These are phyloP conservation scores for Zeus faber DNA, from an alignment of 2,113 vertebrate genomes.

Conservation along the genomic window DNA sequence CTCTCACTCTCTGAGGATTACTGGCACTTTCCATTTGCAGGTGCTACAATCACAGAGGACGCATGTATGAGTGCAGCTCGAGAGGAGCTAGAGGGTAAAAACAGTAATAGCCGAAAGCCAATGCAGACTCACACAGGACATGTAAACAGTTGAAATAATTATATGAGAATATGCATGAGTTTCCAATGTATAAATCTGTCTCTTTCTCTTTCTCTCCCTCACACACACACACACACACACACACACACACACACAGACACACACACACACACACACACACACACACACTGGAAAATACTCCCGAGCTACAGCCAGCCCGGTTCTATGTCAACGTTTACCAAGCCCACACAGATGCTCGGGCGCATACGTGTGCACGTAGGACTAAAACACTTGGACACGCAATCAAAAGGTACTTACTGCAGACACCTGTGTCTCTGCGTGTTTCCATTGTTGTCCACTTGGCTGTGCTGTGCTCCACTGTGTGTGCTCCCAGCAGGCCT, in stretches of 20 bases:
- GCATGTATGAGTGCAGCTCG: constrained; percentile 49
- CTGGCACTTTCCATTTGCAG: constrained; percentile 63
- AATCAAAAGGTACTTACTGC: constrained; percentile 26
- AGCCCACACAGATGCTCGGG: constrained; percentile 4
- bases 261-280: constrained; percentile 19
- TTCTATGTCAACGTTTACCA: background rate
- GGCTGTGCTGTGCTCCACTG: constrained; percentile 75
- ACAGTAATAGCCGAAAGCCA: constrained; percentile 54
- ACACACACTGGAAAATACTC: constrained; percentile 11
- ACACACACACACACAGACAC: background rate
- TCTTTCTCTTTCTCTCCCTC: background rate
- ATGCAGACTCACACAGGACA: constrained; percentile 20
- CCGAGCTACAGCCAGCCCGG: background rate
- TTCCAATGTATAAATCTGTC: background rate
- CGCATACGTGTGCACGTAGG: constrained; percentile 27
- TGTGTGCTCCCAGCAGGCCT: constrained; percentile 65
- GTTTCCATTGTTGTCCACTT: constrained; percentile 71
- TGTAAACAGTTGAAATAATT: background rate
- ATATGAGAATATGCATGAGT: too few species aligned
- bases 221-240: background rate
- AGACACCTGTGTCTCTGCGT: constrained; percentile 64
- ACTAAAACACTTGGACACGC: too few species aligned
- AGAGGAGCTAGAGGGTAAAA: constrained; percentile 57
- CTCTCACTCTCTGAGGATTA: constrained; percentile 33
- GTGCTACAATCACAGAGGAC: constrained; percentile 48